phyloP scores from a whole-genome alignment of 2,113 vertebrate genomes.

The Leptosomus discolor region DNA sequence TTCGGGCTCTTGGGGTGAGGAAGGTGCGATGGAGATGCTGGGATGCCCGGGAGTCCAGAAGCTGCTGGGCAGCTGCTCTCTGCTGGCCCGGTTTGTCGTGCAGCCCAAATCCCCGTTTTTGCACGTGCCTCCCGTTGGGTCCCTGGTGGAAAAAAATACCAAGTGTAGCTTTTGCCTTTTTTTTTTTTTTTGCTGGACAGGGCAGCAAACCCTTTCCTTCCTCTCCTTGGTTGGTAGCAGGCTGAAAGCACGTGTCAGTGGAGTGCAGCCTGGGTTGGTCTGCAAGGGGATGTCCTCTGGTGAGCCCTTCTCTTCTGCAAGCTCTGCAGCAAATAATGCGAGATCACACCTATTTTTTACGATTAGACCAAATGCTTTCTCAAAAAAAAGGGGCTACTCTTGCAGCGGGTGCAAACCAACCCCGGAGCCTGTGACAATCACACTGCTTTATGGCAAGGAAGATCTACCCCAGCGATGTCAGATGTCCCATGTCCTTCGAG shows the following conservation, averaged over 20 bases:
- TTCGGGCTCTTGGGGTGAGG: background rate
- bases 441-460: background rate
- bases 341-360: background rate
- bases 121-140: fast-evolving
- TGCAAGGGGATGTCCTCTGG: background rate
- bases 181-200: background rate
- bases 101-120: background rate
- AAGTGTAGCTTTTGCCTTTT: background rate
- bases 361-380: background rate
- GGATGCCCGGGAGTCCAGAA: background rate
- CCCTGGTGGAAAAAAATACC: background rate
- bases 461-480: background rate
- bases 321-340: fast-evolving
- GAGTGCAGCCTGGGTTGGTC: background rate
- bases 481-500: background rate
- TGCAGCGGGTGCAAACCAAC: background rate
- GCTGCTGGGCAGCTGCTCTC: background rate
- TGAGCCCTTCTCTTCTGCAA: background rate
- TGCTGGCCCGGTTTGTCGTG: fast-evolving
- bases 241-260: background rate
- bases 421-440: fast-evolving
- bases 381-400: background rate
- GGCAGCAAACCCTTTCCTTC: background rate
- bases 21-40: background rate
- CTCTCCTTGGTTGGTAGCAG: background rate